Evolutionary conservation across 2,797 vertebrate genomes (phyloP).

Genomic region (Tenualosa ilisha): DNA sequence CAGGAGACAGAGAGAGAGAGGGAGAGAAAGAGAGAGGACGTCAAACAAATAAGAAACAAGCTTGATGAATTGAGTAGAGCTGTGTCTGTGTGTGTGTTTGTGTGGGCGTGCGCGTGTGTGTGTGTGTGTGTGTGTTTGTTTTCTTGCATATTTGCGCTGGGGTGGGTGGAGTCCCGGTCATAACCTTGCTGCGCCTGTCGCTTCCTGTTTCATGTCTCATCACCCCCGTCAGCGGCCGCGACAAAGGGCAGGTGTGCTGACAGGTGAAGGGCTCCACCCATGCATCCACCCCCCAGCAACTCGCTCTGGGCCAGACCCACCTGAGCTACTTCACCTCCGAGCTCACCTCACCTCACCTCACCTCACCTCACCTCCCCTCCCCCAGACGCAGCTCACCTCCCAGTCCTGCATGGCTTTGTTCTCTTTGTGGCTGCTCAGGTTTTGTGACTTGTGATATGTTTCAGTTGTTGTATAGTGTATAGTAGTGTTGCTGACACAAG

Average conservation of each 20-base stretch:
- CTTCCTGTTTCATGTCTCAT: neutral
- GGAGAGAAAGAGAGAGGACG: neutral
- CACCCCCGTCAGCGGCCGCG: neutral
- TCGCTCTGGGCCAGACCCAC: no score
- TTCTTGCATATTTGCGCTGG: neutral
- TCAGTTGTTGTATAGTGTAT: neutral
- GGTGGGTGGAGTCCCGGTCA: neutral
- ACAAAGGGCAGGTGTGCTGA: conserved; percentile 11
- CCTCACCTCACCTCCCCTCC: no score
- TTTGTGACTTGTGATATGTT: neutral
- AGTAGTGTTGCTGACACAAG: no score
- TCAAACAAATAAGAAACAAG: neutral
- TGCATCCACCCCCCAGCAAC: neutral
- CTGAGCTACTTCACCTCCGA: no score
- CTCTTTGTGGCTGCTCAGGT: neutral
- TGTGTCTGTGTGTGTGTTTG: neutral
- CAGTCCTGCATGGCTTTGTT: neutral
- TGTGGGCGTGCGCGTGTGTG: neutral
- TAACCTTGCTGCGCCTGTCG: neutral
- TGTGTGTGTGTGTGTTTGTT: neutral
- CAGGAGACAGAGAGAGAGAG: neutral
- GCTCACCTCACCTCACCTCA: no score
- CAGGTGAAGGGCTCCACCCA: neutral
- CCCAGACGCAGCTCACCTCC: no score
- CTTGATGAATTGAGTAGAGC: neutral